phyloP scores from a whole-genome alignment of 1,140 invertebrate species.

The Euglossa dilemma region DNA sequence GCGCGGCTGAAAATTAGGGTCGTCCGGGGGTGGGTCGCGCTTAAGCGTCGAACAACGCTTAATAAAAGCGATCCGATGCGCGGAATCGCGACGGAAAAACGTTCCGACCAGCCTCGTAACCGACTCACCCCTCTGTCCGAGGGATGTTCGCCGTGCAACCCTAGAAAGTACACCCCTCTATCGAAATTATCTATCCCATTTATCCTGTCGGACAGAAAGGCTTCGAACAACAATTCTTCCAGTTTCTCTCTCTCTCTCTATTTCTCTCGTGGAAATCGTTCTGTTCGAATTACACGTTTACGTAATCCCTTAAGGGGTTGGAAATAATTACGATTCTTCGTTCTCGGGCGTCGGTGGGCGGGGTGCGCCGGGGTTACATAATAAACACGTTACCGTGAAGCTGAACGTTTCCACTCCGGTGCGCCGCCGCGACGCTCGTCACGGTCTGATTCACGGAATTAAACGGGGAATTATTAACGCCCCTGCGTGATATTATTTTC shows the following conservation, averaged over 20 bases:
- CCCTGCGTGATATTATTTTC: slow-evolving; percentile 6
- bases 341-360: not conserved
- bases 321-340: slow-evolving; percentile 10
- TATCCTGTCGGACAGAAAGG: too few relatives aligned
- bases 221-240: too few relatives aligned
- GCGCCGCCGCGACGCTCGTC: slow-evolving; percentile 7
- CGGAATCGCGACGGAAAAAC: not conserved
- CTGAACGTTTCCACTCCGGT: not conserved
- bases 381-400: slow-evolving; percentile 9
- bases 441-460: slow-evolving; percentile 41
- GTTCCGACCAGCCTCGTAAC: too few relatives aligned
- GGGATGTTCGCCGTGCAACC: not conserved
- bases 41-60: slow-evolving; percentile 11
- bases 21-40: not conserved
- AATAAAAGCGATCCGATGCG: not conserved
- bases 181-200: too few relatives aligned
- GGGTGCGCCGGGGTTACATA: not conserved
- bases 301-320: not conserved
- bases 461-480: slow-evolving; percentile 36
- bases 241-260: too few relatives aligned
- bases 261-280: not conserved
- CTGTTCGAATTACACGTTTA: not conserved
- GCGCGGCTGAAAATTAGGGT: not conserved
- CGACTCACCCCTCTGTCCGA: not conserved
- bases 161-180: too few relatives aligned